A percentile compares a stretch with the other conserved stretches of the same genome.
phyloP scores from a whole-genome alignment of 2,888 invertebrate genomes.

The Venustoraphidia nigricollis region DNA sequence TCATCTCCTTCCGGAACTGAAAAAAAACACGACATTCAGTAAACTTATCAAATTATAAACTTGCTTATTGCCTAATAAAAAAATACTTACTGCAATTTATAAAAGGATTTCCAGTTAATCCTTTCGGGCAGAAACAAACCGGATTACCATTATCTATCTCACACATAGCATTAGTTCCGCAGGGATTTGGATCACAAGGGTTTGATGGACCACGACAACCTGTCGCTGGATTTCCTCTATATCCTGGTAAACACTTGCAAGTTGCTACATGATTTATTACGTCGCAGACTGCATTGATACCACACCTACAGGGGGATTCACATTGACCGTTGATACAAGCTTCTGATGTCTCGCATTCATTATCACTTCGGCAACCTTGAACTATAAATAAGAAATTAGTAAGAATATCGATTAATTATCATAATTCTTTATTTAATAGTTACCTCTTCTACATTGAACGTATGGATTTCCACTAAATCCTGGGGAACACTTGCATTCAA shows the following conservation, averaged over 20 bases:
- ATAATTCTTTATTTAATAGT: constrained; percentile 9
- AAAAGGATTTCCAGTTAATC: constrained; percentile 81
- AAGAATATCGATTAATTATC: neutral
- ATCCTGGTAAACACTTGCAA: constrained; percentile 72
- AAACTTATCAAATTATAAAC: neutral
- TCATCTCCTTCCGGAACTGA: constrained; percentile 77
- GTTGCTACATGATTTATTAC: constrained; percentile 62
- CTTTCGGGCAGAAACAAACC: constrained; percentile 79
- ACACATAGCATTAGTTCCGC: constrained; percentile 71
- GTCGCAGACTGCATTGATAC: constrained; percentile 66
- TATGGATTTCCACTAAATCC: constrained; percentile 67
- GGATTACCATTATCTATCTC: constrained; percentile 74
- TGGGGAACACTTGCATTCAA: constrained; percentile 56
- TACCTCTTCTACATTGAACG: constrained; percentile 50
- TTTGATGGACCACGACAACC: constrained; percentile 60
- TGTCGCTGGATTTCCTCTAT: constrained; percentile 57
- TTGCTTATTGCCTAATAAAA: neutral
- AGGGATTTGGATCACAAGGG: constrained; percentile 74
- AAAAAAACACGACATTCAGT: constrained; percentile 17
- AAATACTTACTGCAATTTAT: constrained; percentile 70
- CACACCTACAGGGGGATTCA: constrained; percentile 63
- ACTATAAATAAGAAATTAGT: constrained; percentile 23
- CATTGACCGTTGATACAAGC: constrained; percentile 67
- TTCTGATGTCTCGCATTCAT: constrained; percentile 56
- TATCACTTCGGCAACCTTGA: constrained; percentile 54